Conservation (phyloP, 2,113 vertebrate genomes). For the Salvelinus alpinus region DNA sequence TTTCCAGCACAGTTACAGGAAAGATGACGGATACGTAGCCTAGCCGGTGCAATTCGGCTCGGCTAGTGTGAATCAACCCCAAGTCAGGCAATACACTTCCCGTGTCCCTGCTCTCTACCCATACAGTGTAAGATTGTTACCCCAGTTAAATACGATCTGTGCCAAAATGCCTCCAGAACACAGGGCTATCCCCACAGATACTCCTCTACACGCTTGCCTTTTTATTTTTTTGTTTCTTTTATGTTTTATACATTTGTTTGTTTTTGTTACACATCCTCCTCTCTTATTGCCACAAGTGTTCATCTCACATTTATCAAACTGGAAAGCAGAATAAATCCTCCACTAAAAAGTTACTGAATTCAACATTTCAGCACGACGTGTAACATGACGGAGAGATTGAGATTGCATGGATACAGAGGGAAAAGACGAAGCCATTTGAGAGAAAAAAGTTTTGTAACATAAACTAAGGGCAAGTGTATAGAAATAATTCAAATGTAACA, state of each 20-base stretch:
- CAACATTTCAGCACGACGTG: not conserved
- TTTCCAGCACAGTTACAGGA: no score
- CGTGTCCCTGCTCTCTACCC: constrained; percentile 9
- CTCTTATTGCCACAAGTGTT: not conserved
- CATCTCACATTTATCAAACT: constrained; percentile 13
- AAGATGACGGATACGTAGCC: no score
- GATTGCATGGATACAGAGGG: not conserved
- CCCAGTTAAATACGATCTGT: not conserved
- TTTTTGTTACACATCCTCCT: constrained; percentile 9
- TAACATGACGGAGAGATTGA: not conserved
- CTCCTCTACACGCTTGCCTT: constrained; percentile 35
- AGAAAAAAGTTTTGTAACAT: not conserved
- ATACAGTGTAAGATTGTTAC: constrained; percentile 15
- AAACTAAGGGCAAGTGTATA: not conserved
- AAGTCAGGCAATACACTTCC: not conserved
- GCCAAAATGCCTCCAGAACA: constrained; percentile 23
- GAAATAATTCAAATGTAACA: not conserved
- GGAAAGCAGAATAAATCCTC: constrained; percentile 11
- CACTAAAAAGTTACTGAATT: not conserved
- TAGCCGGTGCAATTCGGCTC: no score
- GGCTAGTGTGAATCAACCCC: no score
- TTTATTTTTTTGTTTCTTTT: not conserved
- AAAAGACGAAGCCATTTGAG: no score
- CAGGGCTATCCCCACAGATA: constrained; percentile 47
- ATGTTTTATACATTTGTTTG: constrained; percentile 22